phyloP scores from a whole-genome alignment of 2,888 invertebrate genomes.

The Plusia festucae region DNA sequence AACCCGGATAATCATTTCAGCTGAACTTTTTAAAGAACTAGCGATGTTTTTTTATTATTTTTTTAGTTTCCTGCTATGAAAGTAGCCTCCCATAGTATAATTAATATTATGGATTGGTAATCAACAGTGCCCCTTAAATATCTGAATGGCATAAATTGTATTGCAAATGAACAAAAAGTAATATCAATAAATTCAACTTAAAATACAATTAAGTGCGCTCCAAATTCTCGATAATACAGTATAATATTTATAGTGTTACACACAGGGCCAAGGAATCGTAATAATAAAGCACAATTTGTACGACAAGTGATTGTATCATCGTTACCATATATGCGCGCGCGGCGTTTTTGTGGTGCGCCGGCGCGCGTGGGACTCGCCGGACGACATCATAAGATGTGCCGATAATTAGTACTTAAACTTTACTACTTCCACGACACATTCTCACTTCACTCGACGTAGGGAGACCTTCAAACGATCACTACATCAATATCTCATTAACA shows the following conservation, averaged over 20 bases:
- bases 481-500: constrained; percentile 20
- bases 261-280: constrained; percentile 35
- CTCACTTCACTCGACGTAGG: constrained; percentile 26
- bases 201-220: constrained; percentile 23
- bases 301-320: constrained; percentile 59
- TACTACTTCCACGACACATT: constrained; percentile 42
- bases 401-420: constrained; percentile 47
- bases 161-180: constrained; percentile 28
- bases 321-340: constrained; percentile 49
- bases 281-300: constrained; percentile 58
- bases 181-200: constrained; percentile 42
- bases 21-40: constrained; percentile 1
- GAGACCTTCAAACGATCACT: constrained; percentile 12
- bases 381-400: constrained; percentile 34
- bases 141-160: background rate
- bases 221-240: constrained; percentile 25
- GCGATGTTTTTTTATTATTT: background rate
- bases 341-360: constrained; percentile 49
- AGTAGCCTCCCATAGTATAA: too few relatives aligned
- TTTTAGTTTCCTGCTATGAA: background rate
- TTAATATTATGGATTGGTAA: background rate
- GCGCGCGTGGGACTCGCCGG: constrained; percentile 40
- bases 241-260: constrained; percentile 33
- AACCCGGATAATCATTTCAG: background rate
- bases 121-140: background rate